These are phyloP conservation scores for Salvelinus fontinalis DNA, from an alignment of 2,113 vertebrate species.

Conservation along the genomic window DNA sequence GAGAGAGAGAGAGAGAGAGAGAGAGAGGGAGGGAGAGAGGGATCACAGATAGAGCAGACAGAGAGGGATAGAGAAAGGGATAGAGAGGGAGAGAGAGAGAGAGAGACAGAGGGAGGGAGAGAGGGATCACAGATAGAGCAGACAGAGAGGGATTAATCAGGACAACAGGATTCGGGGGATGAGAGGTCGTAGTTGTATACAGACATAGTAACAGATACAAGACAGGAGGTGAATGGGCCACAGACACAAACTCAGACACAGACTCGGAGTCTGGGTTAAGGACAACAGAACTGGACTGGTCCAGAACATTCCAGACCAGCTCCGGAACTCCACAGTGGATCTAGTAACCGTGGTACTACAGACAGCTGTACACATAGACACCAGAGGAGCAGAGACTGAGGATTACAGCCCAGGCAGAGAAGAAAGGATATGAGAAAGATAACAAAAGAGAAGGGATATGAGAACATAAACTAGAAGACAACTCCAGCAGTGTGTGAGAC, in stretches of 20 bases:
- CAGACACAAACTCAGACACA: background rate
- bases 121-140: conserved; percentile 31
- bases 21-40: fast-evolving
- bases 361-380: conserved; percentile 43
- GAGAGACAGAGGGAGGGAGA: too few species aligned
- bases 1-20: too few species aligned
- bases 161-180: too few species aligned
- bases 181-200: too few species aligned
- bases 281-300: conserved; percentile 8
- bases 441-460: too few species aligned
- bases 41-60: too few species aligned
- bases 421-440: conserved; percentile 1
- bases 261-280: background rate
- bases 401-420: background rate
- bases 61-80: too few species aligned
- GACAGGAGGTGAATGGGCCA: background rate
- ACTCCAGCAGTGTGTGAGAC: background rate
- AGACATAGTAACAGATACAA: background rate
- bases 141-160: too few species aligned
- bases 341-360: conserved; percentile 17
- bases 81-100: too few species aligned
- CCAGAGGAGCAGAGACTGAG: conserved; percentile 13
- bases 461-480: conserved; percentile 7
- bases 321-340: background rate
- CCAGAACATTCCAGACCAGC: conserved; percentile 16